Base-by-base conservation (phyloP, 2,113 vertebrate species). In the Procavia capensis region DNA sequence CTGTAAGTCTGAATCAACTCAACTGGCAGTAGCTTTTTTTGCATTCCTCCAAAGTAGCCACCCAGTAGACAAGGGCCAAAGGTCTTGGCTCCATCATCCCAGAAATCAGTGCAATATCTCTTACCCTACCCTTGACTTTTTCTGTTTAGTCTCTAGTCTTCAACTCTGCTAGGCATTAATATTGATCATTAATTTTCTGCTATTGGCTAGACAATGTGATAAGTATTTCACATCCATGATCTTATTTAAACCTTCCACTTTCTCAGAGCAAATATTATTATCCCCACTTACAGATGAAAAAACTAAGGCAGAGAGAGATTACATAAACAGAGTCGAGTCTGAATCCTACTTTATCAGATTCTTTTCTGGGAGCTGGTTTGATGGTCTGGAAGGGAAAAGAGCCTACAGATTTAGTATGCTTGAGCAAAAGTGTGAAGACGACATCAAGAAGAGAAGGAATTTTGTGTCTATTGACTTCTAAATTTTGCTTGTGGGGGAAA, bases 301-400 rank as follows among this genome's bases (percentile, higher is more conserved):
- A 57, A 70, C 8, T 27, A 31, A 94, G 29, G 39, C 27, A 25
- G 45, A 39, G n/a, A 93, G 20, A 92, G 20, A 4, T 81, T 78
- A 82, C 78, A 61, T 29, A 88, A 90, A 78, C 36, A 81, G 39
- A 91, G 29, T 43, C 39, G 59, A 90, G 95, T 75, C 34, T 64
- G 25, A 88, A 90, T 85, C 19, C 59, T 27, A 74, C 66, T 85
- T 43, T 74, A n/a, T 57, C n/a, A 83, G 64, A 85, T 47, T 84
- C 78, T 93, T 50, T 86, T 79, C 16, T 93, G 34, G 92, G n/a
- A 94, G 11, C 31, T 83, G 20, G 2, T 94, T 90, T 85, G 88
- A 83, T 83, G 36, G 89, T 66, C 72, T 63, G 16, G 34, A 78
- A 85, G 39, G 50, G 25, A 79, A 31, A 88, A 88, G 19, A 36